Base-by-base conservation (phyloP, 1,140 invertebrate genomes). In the Vanessa tameamea region DNA sequence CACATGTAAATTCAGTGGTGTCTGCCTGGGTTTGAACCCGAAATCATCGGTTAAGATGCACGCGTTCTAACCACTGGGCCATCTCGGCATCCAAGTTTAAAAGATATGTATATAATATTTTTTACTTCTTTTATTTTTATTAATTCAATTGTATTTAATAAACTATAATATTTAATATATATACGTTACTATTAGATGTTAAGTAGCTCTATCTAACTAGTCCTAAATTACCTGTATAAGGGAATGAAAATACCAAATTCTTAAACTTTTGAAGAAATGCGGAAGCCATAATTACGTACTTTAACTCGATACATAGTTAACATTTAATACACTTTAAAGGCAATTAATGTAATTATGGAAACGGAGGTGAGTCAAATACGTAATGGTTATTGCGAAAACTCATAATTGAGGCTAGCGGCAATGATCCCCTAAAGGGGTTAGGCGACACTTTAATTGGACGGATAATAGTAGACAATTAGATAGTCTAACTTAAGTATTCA, bases 271-370 rank as follows among this genome's bases (percentile, higher is more conserved):
- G n/a, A 64, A 47, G 37, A 15, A 69, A 15, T 16, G 15, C 15
- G 61, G 26, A 59, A 59, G 7, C 3, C 61, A 66, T 53, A 66
- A 67, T 71, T 59, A 66, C 43, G 37, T 43, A 43, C 66, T 26
- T 13, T 26, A 59, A 69, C 53, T 43, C 37, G 65, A 47, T 67
- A 65, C 64, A 48, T 73, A 73, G 48, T 77, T 71, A 74, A 65
- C 72, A 77, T 64, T 77, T 74, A 74, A 59, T 69, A 31, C 31
- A 64, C 57, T 67, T 73, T 70, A 76, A 78, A 70, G 70, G 65
- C 47, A 81, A 84, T 82, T 81, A 78, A 78, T 78, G 76, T 79
- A 79, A 78, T 83, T 81, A 82, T 78, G 79, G 80, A 79, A 85
- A 84, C 73, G 77, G 73, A 79, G 75, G 78, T 77, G 76, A 81